Evolutionary conservation across 1,140 invertebrate species (phyloP), one percentile per base, ranked within the genome.

Genomic region (Batillaria attramentaria): DNA sequence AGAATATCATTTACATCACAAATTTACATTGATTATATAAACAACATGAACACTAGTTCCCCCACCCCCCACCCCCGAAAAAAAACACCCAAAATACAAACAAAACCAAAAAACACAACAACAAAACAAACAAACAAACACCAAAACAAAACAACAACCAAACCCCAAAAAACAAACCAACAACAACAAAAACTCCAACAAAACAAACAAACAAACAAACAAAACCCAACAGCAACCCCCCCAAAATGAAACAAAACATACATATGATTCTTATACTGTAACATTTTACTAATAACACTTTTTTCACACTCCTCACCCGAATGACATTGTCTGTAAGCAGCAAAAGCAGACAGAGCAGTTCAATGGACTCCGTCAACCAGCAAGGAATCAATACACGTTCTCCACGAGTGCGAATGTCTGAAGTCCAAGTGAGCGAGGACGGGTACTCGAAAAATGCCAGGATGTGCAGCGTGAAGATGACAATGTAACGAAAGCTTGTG

Each of bases 391-490:
- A 33, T 10, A 85, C 54, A 37, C 86, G 80, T 1, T 83, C 73
- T 16, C 72, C 82, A 50, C 79, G 77, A 54, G 43, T 42, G 18
- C 86, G 81, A 16, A 89, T 86, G 66, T 91, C 90, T 31, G 89
- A 89, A 5, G 87, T 87, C 82, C 84, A 83, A 3, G 86, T 87
- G 39, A 91, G 74, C 4, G 90, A 90, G 3, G 90, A 91, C n/a
- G 90, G 90, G 46, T 80, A 84, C 69, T 91, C 89, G 73, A 91
- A 82, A 70, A 91, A 90, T 24, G 87, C 89, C 76, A 91, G 81
- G 13, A 90, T 82, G 72, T 89, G 87, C 0, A 91, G 83, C 4
- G 87, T 50, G 70, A 86, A 84, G 43, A 90, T 88, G 54, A 88
- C 85, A 54, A 80, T 54, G 60, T 60, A 79, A 20, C 84, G 80